Evolutionary conservation across 2,888 invertebrate genomes (phyloP).

Genomic region (Lycocerus yunnanus): DNA sequence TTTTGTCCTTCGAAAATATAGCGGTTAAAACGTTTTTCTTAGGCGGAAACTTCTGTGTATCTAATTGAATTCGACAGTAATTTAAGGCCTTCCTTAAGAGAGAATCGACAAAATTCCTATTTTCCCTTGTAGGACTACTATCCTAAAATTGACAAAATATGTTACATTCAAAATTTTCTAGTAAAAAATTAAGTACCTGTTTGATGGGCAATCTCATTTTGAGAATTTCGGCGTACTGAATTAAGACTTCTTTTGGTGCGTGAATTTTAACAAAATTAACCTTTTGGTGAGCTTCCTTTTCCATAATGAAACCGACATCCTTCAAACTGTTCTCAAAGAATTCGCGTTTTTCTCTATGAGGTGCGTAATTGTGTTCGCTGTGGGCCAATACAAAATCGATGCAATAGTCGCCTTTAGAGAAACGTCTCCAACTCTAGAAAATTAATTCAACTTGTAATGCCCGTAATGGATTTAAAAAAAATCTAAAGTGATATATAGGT

Average conservation of each 20-base stretch:
- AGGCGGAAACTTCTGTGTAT: conserved; percentile 65
- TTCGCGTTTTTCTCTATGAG: conserved; percentile 56
- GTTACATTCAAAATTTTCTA: not conserved
- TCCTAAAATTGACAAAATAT: conserved; percentile 33
- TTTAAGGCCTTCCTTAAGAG: conserved; percentile 55
- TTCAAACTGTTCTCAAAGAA: conserved; percentile 66
- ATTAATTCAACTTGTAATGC: not conserved
- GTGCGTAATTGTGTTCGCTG: conserved; percentile 45
- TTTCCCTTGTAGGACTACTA: conserved; percentile 27
- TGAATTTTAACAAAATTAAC: conserved; percentile 75
- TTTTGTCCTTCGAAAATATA: conserved; percentile 71
- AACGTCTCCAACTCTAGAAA: conserved; percentile 59
- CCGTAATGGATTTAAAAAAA: not conserved
- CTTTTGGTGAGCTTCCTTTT: conserved; percentile 65
- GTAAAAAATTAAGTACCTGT: conserved; percentile 58
- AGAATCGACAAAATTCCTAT: conserved; percentile 38
- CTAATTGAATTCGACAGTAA: conserved; percentile 61
- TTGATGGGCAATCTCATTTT: conserved; percentile 79
- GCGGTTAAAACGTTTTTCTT: conserved; percentile 67
- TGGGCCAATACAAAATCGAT: conserved; percentile 71
- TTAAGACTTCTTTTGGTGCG: conserved; percentile 71
- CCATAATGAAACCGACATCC: conserved; percentile 65
- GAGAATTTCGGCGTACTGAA: conserved; percentile 75
- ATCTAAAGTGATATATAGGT: not conserved
- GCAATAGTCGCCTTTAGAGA: conserved; percentile 58